A percentile compares a stretch with the other conserved stretches of the same genome.
phyloP scores from a whole-genome alignment of 1,140 invertebrate genomes.

The Philopotamus ludificatus region DNA sequence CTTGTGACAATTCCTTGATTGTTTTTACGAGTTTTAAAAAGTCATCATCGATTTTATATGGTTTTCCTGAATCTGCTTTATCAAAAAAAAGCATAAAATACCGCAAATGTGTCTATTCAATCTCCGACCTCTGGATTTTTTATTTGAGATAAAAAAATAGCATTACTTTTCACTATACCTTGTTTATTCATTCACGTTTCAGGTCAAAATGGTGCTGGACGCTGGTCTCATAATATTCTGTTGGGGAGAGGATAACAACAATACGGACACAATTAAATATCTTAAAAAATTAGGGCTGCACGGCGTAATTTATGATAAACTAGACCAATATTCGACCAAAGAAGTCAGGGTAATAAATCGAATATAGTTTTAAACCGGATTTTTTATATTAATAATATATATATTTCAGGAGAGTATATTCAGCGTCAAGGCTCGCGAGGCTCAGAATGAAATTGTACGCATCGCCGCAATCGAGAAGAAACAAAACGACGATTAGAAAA shows the following conservation, averaged over 20 bases:
- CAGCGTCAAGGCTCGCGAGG: constrained; percentile 73
- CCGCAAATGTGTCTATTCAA: too few relatives aligned
- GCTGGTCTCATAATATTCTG: constrained; percentile 86
- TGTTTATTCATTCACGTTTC: constrained; percentile 28
- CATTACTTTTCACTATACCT: background rate
- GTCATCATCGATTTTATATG: background rate
- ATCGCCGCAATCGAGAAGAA: constrained; percentile 45
- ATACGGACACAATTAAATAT: constrained; percentile 79
- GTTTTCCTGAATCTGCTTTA: too few relatives aligned
- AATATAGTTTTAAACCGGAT: background rate
- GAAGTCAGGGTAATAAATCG: constrained; percentile 69
- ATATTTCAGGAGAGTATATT: constrained; percentile 70
- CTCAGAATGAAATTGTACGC: constrained; percentile 61
- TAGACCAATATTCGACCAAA: constrained; percentile 76
- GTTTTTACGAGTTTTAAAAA: background rate
- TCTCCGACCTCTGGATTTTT: too few relatives aligned
- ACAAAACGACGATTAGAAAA: too few relatives aligned
- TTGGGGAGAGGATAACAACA: constrained; percentile 95
- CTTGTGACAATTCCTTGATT: background rate
- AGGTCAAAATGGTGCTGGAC: constrained; percentile 73
- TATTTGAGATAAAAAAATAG: background rate
- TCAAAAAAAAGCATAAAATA: too few relatives aligned
- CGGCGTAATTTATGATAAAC: constrained; percentile 92
- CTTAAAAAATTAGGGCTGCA: constrained; percentile 86
- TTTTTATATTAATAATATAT: background rate